Evolutionary conservation across 2,113 vertebrate genomes (phyloP), one percentile per base, ranked within the genome.

Genomic region (Parus major): DNA sequence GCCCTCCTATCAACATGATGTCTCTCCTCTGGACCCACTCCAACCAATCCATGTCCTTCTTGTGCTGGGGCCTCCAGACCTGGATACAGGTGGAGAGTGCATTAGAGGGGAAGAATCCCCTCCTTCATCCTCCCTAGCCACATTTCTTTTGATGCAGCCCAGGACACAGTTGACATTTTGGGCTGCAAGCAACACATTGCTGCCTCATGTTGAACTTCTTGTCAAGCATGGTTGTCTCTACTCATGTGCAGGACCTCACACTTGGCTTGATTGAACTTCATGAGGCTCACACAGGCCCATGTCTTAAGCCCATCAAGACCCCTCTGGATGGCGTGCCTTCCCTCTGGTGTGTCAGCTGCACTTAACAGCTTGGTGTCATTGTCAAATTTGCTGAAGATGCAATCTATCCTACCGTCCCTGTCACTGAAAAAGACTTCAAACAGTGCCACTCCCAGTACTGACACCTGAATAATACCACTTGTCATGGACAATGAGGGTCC

Each of bases 141-240:
- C 16, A 24, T 16, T 44, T 33, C 8, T 70, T 49, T 49, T 33
- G 19, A 50, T 39, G 23, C 28, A 57, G 64, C 15, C 42, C 25
- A 49, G 31, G 35, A 14, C 27, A 31, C 4, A 17, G 8, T 11
- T 42, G 25, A 10, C 5, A 6, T 56, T 76, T 63, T 50, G 35
- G 49, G 12, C 27, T 77, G 31, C 15, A 56, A 56, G 25, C 0
- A 39, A 0, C 5, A 42, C 1, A 12, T 25, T 75, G 6, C 4
- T 0, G 0, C 18, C 8, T 49, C n/a, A 11, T 3, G 15, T 28
- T 55, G 21, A 82, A 19, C 21, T 60, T 50, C 27, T 66, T 29
- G 16, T 27, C 29, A 15, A 6, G 10, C 11, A 27, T 0, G 2
- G 6, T 22, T 31, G 5, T 4, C 18, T 35, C 39, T 46, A 29